Evolutionary conservation across 1,140 invertebrate genomes (phyloP).

Genomic region (Drosophila neocordata): DNA sequence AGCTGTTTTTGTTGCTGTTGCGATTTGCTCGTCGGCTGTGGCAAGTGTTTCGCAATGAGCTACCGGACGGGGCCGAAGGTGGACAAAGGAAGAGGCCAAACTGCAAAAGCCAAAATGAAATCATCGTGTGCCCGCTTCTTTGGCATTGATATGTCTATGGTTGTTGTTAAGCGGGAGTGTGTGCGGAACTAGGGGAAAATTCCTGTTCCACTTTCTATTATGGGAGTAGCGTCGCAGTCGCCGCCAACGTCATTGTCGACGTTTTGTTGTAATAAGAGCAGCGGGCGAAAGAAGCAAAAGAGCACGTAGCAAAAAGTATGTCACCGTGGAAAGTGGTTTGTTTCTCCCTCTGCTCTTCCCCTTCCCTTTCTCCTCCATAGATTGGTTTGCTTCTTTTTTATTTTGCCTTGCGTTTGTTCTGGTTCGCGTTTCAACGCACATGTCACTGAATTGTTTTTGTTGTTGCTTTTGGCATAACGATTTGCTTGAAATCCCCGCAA

Average conservation of each 20-base stretch:
- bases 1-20: constrained; percentile 49
- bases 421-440: constrained; percentile 65
- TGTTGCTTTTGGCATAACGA: constrained; percentile 64
- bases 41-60: constrained; percentile 80
- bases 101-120: constrained; percentile 71
- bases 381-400: constrained; percentile 44
- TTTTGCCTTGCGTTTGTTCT: constrained; percentile 39
- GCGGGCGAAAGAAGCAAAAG: constrained; percentile 74
- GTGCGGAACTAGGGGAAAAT: constrained; percentile 66
- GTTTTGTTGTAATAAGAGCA: constrained; percentile 55
- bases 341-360: constrained; percentile 26
- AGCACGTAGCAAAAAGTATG: constrained; percentile 78
- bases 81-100: constrained; percentile 38
- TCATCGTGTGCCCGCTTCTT: constrained; percentile 52
- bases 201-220: constrained; percentile 83
- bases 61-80: constrained; percentile 31
- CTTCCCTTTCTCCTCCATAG: constrained; percentile 11
- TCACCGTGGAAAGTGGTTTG: constrained; percentile 80
- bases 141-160: constrained; percentile 29
- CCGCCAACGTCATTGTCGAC: constrained; percentile 19
- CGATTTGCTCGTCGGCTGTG: constrained; percentile 74
- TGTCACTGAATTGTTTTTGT: constrained; percentile 44
- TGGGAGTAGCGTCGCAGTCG: constrained; percentile 63
- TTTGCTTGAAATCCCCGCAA: constrained; percentile 40
- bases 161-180: constrained; percentile 53